Percentiles rank a stretch among this genome's conserved stretches.
Conservation (phyloP, 2,888 invertebrate genomes). For the Oligia fasciuncula region DNA sequence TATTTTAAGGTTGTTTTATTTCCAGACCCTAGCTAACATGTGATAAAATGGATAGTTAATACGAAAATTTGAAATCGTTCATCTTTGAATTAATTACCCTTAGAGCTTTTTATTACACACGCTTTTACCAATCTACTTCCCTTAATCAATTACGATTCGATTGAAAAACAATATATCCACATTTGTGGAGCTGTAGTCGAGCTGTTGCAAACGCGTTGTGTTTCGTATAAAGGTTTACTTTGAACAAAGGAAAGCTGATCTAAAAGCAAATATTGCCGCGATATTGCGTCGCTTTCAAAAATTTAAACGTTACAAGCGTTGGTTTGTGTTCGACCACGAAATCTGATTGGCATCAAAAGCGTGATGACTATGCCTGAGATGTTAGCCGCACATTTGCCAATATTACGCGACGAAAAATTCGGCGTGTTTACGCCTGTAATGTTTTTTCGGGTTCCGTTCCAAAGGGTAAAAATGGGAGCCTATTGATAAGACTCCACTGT, state of each 20-base stretch:
- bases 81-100: neutral
- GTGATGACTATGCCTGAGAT: too few relatives aligned
- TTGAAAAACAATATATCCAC: slow-evolving; percentile 23
- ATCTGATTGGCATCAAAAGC: slow-evolving; percentile 45
- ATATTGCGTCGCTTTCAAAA: slow-evolving; percentile 69
- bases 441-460: neutral
- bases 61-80: neutral
- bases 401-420: too few relatives aligned
- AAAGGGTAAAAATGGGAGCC: too few relatives aligned
- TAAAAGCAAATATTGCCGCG: slow-evolving; percentile 72
- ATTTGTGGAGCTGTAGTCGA: slow-evolving; percentile 29
- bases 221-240: slow-evolving; percentile 77
- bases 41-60: neutral
- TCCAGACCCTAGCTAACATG: neutral
- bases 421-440: neutral
- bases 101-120: neutral
- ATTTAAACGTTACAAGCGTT: slow-evolving; percentile 63
- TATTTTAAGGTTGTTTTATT: neutral
- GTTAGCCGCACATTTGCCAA: neutral
- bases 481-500: too few relatives aligned
- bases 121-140: slow-evolving; percentile 15
- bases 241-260: slow-evolving; percentile 78
- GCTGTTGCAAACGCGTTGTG: slow-evolving; percentile 66
- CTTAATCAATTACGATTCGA: slow-evolving; percentile 39
- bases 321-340: slow-evolving; percentile 40